phyloP scores from a whole-genome alignment of 2,113 vertebrate species.

The Corythaixoides concolor region DNA sequence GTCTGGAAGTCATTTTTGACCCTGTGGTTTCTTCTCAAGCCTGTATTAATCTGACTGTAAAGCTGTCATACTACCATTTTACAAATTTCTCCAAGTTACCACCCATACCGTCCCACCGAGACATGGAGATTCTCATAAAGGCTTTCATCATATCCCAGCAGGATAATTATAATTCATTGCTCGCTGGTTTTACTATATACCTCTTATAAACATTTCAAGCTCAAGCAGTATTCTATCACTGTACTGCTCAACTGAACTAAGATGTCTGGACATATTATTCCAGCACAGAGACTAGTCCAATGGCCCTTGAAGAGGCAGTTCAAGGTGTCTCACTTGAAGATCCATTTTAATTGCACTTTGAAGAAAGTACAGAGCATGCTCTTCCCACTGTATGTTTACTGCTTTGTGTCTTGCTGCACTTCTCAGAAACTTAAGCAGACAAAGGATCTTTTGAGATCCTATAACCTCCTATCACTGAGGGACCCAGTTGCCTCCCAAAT shows the following conservation, averaged over 20 bases:
- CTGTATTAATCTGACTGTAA: slow-evolving; percentile 63
- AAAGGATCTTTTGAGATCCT: neutral
- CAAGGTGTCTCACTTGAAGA: neutral
- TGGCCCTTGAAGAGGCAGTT: neutral
- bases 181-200: slow-evolving; percentile 57
- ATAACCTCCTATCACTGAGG: neutral
- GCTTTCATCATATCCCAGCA: slow-evolving; percentile 68
- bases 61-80: slow-evolving; percentile 66
- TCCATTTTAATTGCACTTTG: neutral
- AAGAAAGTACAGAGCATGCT: neutral
- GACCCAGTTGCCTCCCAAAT: neutral
- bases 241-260: slow-evolving; percentile 31
- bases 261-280: slow-evolving; percentile 25
- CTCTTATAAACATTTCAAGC: slow-evolving; percentile 48
- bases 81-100: slow-evolving; percentile 64
- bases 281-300: neutral
- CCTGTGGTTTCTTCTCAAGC: slow-evolving; percentile 61
- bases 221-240: slow-evolving; percentile 48
- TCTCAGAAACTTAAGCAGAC: neutral
- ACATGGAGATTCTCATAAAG: slow-evolving; percentile 63
- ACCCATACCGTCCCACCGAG: slow-evolving; percentile 50
- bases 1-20: slow-evolving; percentile 62
- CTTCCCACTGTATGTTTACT: neutral
- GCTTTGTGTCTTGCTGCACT: neutral
- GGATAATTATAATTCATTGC: slow-evolving; percentile 63